phyloP scores from a whole-genome alignment of 2,797 vertebrate species.

The Holocentrus rufus region DNA sequence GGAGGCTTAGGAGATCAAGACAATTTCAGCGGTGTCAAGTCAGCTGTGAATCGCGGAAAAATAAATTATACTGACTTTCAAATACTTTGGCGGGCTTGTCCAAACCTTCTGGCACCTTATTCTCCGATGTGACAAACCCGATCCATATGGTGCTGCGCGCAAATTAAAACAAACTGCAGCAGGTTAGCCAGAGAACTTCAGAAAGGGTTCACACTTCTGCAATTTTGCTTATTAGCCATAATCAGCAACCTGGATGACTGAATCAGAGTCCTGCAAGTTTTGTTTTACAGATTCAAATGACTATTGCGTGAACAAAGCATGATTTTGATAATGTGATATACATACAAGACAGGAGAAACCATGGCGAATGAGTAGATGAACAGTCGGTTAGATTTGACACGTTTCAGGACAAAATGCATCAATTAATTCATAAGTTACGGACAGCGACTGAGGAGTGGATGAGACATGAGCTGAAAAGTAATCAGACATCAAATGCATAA shows the following conservation, averaged over 20 bases:
- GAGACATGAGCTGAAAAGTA: slow-evolving; percentile 24
- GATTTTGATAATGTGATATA: background rate
- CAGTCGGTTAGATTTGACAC: no score
- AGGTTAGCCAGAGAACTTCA: no score
- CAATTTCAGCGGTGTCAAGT: background rate
- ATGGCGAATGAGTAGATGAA: background rate
- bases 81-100: background rate
- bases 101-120: background rate
- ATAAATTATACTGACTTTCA: background rate
- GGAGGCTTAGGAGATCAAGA: no score
- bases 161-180: background rate
- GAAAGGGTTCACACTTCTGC: no score
- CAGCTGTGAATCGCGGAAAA: background rate
- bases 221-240: no score
- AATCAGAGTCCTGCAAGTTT: no score
- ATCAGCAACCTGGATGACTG: no score
- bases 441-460: background rate
- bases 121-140: background rate
- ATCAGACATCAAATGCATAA: slow-evolving; percentile 2
- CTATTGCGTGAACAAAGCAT: no score
- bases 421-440: slow-evolving; percentile 10
- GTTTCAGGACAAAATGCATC: background rate
- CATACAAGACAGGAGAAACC: background rate
- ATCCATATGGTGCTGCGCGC: background rate
- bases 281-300: no score